Conservation (phyloP, 2,113 vertebrate genomes). For the Pachypanchax playfairii region DNA sequence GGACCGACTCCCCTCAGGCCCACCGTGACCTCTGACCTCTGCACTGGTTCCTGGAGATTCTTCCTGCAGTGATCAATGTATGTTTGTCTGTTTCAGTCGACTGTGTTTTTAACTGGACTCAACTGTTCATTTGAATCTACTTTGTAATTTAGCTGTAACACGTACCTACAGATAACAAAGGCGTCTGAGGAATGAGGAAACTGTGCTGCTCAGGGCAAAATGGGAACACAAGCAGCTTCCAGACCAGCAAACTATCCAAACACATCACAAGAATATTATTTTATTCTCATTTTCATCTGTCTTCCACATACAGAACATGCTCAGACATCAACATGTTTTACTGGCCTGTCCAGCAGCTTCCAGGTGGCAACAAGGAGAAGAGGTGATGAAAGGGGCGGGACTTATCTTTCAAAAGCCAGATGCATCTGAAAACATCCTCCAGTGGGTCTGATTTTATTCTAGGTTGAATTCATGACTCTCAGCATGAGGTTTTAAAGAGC, state of each 20-base stretch:
- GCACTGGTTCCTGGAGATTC: not conserved
- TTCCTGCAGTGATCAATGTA: not conserved
- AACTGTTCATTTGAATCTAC: not conserved
- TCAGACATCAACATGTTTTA: no score
- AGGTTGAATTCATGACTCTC: no score
- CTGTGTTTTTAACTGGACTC: not conserved
- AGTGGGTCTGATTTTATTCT: no score
- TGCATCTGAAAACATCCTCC: no score
- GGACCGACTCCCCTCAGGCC: conserved; percentile 28
- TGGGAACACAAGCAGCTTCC: not conserved
- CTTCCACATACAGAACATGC: no score
- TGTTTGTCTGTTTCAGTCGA: not conserved
- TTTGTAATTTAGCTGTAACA: not conserved
- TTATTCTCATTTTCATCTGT: no score
- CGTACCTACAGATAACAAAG: not conserved
- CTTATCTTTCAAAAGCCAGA: no score
- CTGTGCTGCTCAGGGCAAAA: not conserved
- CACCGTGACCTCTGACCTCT: conserved; percentile 54
- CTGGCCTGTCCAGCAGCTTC: no score
- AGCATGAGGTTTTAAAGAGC: no score
- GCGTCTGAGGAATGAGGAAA: conserved; percentile 7
- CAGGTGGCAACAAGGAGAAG: no score
- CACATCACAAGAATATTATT: no score
- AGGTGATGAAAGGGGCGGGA: no score
- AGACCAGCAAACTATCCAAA: not conserved